Evolutionary conservation across 2,797 vertebrate genomes (phyloP).

Genomic region (Heteromormyrus szaboi): DNA sequence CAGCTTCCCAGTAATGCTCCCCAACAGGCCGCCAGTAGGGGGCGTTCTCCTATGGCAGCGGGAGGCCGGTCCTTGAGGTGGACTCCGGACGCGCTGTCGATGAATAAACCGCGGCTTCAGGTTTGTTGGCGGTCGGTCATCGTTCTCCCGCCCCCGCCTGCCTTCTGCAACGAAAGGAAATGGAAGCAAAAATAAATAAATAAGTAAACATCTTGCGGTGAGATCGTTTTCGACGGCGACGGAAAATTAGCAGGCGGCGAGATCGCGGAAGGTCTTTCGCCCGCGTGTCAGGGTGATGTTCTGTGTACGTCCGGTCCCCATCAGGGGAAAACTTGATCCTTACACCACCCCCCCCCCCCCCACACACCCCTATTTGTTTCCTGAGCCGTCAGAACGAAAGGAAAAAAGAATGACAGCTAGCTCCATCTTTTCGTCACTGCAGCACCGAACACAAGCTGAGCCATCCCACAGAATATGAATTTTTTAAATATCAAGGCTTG

Average conservation of each 20-base stretch:
- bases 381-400: not conserved
- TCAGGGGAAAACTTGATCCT: not conserved
- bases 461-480: not conserved
- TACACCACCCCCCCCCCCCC: too few relatives aligned
- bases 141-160: constrained; percentile 36
- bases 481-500: not conserved
- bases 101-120: constrained; percentile 62
- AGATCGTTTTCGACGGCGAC: constrained; percentile 43
- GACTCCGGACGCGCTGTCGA: constrained; percentile 53
- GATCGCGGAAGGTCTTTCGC: constrained; percentile 14
- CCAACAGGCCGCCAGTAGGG: not conserved
- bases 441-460: not conserved
- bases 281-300: constrained; percentile 37
- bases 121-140: constrained; percentile 79
- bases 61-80: constrained; percentile 37
- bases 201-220: constrained; percentile 38
- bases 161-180: constrained; percentile 63
- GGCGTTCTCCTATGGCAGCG: not conserved
- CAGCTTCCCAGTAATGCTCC: constrained; percentile 23
- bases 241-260: constrained; percentile 43
- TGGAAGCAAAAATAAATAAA: constrained; percentile 50
- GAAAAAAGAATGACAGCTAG: not conserved
- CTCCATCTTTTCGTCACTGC: not conserved
- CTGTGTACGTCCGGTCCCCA: constrained; percentile 41
- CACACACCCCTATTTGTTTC: not conserved